phyloP scores from a whole-genome alignment of 2,113 vertebrate genomes.

The Corythornis vintsioides region DNA sequence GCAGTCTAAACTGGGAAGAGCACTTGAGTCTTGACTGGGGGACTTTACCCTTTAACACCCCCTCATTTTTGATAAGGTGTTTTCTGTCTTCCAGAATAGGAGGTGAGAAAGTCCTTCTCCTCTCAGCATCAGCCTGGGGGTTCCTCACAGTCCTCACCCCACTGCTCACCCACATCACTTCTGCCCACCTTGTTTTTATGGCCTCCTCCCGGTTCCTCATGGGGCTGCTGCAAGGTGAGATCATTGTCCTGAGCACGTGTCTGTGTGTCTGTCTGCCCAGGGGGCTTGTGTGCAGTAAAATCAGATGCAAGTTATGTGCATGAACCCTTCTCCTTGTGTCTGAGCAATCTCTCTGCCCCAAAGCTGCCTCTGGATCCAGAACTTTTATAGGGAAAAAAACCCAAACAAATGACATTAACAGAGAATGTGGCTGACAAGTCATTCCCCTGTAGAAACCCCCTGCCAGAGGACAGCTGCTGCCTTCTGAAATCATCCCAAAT shows the following conservation, averaged over 20 bases:
- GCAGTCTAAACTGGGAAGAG: neutral
- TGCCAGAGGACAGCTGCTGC: neutral
- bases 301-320: neutral
- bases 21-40: neutral
- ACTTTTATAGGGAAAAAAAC: neutral
- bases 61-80: neutral
- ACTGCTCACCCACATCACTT: slow-evolving; percentile 81
- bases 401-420: neutral
- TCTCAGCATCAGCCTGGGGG: slow-evolving; percentile 91
- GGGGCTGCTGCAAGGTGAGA: slow-evolving; percentile 93
- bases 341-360: neutral
- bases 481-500: neutral
- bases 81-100: slow-evolving; percentile 81
- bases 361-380: neutral
- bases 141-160: slow-evolving; percentile 88
- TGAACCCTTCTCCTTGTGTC: neutral
- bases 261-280: neutral
- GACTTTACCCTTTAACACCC: neutral
- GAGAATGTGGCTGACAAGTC: neutral
- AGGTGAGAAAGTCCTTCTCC: slow-evolving; percentile 91
- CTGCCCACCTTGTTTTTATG: slow-evolving; percentile 86
- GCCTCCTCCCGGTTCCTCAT: slow-evolving; percentile 88
- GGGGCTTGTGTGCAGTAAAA: fast-evolving
- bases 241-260: fast-evolving
- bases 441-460: neutral